phyloP scores from a whole-genome alignment of 2,888 invertebrate genomes.

The Rosalia funebris region DNA sequence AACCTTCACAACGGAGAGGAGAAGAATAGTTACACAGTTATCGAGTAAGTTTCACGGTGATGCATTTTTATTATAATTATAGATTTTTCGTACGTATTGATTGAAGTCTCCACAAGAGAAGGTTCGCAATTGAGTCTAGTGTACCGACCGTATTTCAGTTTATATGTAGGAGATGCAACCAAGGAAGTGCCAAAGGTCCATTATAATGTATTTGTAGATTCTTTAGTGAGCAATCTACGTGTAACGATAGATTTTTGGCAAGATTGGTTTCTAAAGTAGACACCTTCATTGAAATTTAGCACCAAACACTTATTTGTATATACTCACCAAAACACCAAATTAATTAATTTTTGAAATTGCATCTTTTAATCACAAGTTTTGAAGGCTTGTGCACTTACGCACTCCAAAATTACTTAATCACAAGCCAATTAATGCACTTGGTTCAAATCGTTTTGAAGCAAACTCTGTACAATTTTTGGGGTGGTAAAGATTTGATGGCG shows the following conservation, averaged over 20 bases:
- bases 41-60: conserved; percentile 72
- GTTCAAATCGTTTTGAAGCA: background rate
- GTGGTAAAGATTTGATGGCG: background rate
- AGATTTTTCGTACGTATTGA: too few relatives aligned
- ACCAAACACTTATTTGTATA: conserved; percentile 5
- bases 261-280: too few relatives aligned
- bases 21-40: conserved; percentile 74
- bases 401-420: conserved; percentile 1
- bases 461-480: conserved; percentile 3
- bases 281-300: background rate
- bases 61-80: background rate
- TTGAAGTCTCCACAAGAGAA: too few relatives aligned
- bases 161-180: too few relatives aligned
- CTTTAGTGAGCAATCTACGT: too few relatives aligned
- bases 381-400: background rate
- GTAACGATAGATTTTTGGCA: too few relatives aligned
- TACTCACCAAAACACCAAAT: background rate
- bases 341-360: background rate
- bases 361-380: background rate
- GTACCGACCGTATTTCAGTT: too few relatives aligned
- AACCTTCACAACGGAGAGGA: conserved; percentile 75
- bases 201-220: too few relatives aligned
- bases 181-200: too few relatives aligned
- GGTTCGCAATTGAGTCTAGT: too few relatives aligned
- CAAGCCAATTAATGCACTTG: too few relatives aligned